Percentiles rank a stretch among this genome's conserved stretches.
Evolutionary conservation across 2,113 vertebrate species (phyloP).

Genomic region (Dicrurus megarhynchus): DNA sequence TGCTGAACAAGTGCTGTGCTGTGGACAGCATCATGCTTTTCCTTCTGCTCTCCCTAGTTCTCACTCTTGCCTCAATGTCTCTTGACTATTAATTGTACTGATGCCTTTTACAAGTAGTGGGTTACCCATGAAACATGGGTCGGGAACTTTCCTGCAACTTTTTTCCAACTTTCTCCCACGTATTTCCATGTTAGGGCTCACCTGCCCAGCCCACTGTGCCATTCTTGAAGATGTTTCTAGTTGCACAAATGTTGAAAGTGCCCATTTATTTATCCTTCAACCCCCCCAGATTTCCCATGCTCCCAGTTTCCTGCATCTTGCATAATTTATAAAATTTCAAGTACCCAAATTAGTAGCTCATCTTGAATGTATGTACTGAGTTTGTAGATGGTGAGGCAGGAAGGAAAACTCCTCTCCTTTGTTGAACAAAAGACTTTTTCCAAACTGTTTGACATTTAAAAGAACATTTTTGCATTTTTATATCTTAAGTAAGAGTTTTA

Average conservation of each 20-base stretch:
- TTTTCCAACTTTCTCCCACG: background rate
- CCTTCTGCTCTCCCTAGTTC: background rate
- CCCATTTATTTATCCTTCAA: background rate
- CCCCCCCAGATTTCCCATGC: background rate
- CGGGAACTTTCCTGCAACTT: background rate
- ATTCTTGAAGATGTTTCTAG: background rate
- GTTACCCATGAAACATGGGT: background rate
- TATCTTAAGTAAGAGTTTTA: conserved; percentile 13
- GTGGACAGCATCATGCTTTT: background rate
- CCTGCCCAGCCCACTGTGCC: background rate
- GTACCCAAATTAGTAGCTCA: background rate
- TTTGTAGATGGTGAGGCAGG: background rate
- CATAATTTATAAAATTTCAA: background rate
- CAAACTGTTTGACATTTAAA: background rate
- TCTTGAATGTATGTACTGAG: background rate
- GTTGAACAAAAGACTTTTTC: background rate
- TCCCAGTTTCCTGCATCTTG: background rate
- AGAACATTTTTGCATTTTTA: conserved; percentile 5
- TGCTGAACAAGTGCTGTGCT: background rate
- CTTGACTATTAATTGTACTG: background rate
- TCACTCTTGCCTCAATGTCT: background rate
- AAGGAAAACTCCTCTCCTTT: background rate
- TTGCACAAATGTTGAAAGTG: background rate
- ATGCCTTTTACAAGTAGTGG: background rate
- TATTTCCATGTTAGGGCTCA: accelerated